Base-by-base conservation (phyloP, 2,113 vertebrate species). In the Gallinago jamesoni region DNA sequence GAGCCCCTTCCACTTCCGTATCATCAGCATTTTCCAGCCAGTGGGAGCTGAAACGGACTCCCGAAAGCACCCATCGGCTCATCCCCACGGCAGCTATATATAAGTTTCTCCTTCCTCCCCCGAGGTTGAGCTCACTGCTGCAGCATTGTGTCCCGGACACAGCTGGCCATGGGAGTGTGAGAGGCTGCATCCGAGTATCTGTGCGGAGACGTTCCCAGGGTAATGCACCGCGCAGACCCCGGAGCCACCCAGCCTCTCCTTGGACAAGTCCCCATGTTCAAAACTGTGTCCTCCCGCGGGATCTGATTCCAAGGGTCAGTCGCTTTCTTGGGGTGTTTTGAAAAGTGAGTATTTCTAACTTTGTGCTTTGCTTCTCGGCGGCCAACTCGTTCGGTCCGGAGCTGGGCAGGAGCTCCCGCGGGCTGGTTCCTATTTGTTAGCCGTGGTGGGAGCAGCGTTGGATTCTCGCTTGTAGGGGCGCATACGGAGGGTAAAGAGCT, bases 341-440 rank as follows among this genome's bases (percentile, higher is more conserved):
- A 13, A 43, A 72, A 56, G 57, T 63, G 17, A 59, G 33, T 41
- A 5, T 45, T 89, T 53, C n/a, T 41, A 2, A 5, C 57, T 12
- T 17, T 22, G 37, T 37, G 21, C 28, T 55, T 24, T 10, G 43
- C 9, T 60, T 72, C 69, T 56, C 48, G 14, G 73, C 1, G 7
- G 18, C 30, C 56, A 45, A 12, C 41, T 18, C 0, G 0, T 56
- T 60, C 13, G 2, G 70, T 50, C 21, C 0, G 1, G 24, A 14
- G 13, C 6, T 6, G 62, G 76, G 60, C 56, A 79, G 88, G 62
- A 53, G 4, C 53, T 83, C 37, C 18, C 4, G 7, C 24, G 12
- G 53, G 2, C 5, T 28, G 43, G 17, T 47, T 3, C 1, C 0
- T 22, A 5, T 64, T 33, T 60, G 1, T 60, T 27, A 8, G 30